Percentiles rank a stretch among this genome's conserved stretches.
Evolutionary conservation across 2,113 vertebrate genomes (phyloP).

Genomic region (Scytalopus superciliaris): DNA sequence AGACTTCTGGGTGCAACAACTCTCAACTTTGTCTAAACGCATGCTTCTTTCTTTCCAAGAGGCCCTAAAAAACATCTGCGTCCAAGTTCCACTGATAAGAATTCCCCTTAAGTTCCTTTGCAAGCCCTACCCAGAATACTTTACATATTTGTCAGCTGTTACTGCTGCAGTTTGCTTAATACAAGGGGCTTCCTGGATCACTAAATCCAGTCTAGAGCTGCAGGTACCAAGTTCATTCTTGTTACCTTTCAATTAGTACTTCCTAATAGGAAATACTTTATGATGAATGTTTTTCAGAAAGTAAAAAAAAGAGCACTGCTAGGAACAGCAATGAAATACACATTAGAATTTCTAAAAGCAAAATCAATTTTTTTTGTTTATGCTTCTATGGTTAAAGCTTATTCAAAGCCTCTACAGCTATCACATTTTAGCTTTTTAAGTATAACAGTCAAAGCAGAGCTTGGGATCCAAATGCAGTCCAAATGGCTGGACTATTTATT

Average conservation of each 20-base stretch:
- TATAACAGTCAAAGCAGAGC: constrained; percentile 8
- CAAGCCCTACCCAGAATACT: not conserved
- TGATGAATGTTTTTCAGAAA: not conserved
- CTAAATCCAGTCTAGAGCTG: not conserved
- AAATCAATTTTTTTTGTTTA: constrained; percentile 16
- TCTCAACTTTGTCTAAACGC: not conserved
- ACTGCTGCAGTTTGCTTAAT: not conserved
- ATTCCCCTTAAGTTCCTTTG: constrained; percentile 5
- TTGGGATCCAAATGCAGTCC: not conserved
- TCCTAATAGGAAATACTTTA: not conserved
- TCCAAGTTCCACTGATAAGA: not conserved
- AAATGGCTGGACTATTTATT: not conserved
- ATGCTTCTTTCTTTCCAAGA: not conserved
- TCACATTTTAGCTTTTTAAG: not conserved
- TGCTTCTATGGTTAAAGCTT: constrained; percentile 2
- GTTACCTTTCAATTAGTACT: not conserved
- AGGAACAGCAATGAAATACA: not conserved
- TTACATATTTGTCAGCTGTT: constrained; percentile 10
- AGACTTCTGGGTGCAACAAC: not conserved
- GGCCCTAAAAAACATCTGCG: not conserved
- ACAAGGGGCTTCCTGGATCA: not conserved
- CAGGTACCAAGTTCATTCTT: not conserved
- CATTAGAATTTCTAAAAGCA: not conserved
- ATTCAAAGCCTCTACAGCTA: constrained; percentile 27
- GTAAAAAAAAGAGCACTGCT: not conserved